Evolutionary conservation across 2,797 vertebrate species (phyloP).

Genomic region (Gouania willdenowi): DNA sequence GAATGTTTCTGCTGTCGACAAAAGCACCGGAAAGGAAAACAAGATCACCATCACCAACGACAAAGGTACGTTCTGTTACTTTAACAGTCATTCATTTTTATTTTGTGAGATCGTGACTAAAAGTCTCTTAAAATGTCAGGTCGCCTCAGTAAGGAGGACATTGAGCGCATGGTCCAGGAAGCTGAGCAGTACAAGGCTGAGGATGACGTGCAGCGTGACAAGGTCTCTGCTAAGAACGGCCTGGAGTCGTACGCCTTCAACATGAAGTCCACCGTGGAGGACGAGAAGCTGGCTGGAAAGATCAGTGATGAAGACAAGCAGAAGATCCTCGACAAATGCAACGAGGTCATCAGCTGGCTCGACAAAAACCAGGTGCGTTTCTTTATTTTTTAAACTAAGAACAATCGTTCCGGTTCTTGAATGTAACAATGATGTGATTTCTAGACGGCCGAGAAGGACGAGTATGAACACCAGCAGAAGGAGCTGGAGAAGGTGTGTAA

Average conservation of each 20-base stretch:
- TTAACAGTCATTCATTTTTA: too few relatives aligned
- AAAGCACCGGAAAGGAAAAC: constrained; percentile 72
- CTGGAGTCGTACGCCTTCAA: constrained; percentile 94
- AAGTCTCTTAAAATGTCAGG: too few relatives aligned
- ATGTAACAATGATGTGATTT: too few relatives aligned
- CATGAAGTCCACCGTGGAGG: constrained; percentile 97
- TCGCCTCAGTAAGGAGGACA: constrained; percentile 96
- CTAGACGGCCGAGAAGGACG: constrained; percentile 80
- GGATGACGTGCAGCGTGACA: constrained; percentile 82
- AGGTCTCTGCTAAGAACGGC: constrained; percentile 83
- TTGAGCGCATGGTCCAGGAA: constrained; percentile 95
- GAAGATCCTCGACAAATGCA: constrained; percentile 92
- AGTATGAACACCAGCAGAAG: constrained; percentile 82
- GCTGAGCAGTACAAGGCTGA: constrained; percentile 95
- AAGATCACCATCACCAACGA: constrained; percentile 51
- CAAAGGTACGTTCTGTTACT: too few relatives aligned
- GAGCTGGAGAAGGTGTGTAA: constrained; percentile 84
- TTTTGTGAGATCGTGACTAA: too few relatives aligned
- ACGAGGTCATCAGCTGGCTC: constrained; percentile 91
- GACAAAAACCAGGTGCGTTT: constrained; percentile 95
- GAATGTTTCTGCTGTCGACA: constrained; percentile 93
- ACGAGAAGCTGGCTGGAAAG: constrained; percentile 94
- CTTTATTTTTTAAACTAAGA: too few relatives aligned
- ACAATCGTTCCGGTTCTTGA: too few relatives aligned
- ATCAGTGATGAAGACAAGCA: constrained; percentile 91